Conservation (phyloP, 2,888 invertebrate species). For the Malthinus seriepunctatus region DNA sequence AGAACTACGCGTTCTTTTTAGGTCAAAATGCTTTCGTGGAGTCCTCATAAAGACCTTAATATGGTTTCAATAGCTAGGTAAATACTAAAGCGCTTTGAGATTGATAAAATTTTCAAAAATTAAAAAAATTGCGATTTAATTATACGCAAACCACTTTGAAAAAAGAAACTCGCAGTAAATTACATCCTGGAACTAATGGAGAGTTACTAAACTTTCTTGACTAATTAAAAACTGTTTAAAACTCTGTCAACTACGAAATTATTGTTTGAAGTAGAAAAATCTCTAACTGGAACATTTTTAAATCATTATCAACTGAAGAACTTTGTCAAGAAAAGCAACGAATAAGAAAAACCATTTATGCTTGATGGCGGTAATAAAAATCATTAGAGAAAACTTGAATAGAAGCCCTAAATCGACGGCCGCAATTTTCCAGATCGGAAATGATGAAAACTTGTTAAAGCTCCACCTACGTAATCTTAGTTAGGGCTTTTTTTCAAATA, state of each 20-base stretch:
- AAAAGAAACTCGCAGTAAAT: too few species aligned
- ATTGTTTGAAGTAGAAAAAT: conserved; percentile 7
- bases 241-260: conserved; percentile 4
- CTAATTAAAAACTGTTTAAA: conserved; percentile 5
- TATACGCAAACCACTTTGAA: too few species aligned
- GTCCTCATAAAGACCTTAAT: too few species aligned
- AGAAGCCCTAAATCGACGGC: conserved; percentile 23
- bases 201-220: background rate
- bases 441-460: conserved; percentile 23
- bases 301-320: conserved; percentile 13
- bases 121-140: too few species aligned
- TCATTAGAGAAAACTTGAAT: conserved; percentile 27
- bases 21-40: too few species aligned
- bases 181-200: too few species aligned
- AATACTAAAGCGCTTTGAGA: too few species aligned
- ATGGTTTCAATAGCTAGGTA: too few species aligned
- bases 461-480: conserved; percentile 26
- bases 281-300: conserved; percentile 5
- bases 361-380: conserved; percentile 27
- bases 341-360: conserved; percentile 28
- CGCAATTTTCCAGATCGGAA: conserved; percentile 26
- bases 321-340: conserved; percentile 19
- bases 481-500: conserved; percentile 21
- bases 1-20: too few species aligned
- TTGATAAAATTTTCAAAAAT: too few species aligned